Evolutionary conservation across 1,140 invertebrate species (phyloP).

Genomic region (Sogatella furcifera): DNA sequence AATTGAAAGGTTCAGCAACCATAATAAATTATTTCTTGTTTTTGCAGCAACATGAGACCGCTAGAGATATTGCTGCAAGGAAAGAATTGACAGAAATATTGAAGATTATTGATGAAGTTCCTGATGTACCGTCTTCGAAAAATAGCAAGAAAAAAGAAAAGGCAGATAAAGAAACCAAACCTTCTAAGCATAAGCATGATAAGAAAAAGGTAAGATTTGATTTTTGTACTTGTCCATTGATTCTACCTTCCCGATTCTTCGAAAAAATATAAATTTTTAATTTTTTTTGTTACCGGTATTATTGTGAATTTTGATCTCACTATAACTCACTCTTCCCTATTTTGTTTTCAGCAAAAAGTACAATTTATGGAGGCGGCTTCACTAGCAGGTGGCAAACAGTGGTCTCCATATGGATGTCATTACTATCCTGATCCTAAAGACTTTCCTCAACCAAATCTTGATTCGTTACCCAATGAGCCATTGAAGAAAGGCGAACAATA

Average conservation of each 20-base stretch:
- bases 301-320: neutral
- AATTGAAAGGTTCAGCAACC: too few relatives aligned
- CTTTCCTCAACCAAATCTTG: constrained; percentile 72
- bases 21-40: neutral
- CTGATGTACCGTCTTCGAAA: constrained; percentile 46
- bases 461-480: constrained; percentile 75
- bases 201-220: constrained; percentile 5
- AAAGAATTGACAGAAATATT: constrained; percentile 63
- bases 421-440: constrained; percentile 72
- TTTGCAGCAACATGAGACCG: constrained; percentile 71
- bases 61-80: constrained; percentile 75
- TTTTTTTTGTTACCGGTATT: too few relatives aligned
- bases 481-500: constrained; percentile 84
- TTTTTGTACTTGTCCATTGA: neutral
- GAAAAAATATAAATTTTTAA: too few relatives aligned
- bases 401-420: constrained; percentile 85
- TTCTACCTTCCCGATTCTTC: too few relatives aligned
- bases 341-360: constrained; percentile 9
- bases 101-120: constrained; percentile 35
- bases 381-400: constrained; percentile 26
- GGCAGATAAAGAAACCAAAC: neutral
- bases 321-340: neutral
- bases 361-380: constrained; percentile 5
- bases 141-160: constrained; percentile 4
- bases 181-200: neutral